Percentiles rank a stretch among this genome's conserved stretches.
These are phyloP conservation scores for Heteromurus nitidus DNA, from an alignment of 2,888 invertebrate species.

Conservation along the genomic window DNA sequence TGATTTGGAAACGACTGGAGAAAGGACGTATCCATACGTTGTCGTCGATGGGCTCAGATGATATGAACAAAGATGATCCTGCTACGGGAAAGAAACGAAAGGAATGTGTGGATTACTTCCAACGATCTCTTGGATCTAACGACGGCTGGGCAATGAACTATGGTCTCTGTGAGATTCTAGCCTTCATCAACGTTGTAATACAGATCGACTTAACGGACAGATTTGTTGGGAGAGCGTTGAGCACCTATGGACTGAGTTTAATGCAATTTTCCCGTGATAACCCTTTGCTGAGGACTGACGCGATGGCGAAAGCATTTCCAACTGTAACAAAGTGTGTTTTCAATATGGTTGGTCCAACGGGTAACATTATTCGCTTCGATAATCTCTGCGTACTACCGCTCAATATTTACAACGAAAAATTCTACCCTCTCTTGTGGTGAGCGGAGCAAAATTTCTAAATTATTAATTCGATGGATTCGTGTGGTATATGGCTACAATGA, in stretches of 20 bases:
- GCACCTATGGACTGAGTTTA: conserved; percentile 73
- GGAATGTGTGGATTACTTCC: conserved; percentile 56
- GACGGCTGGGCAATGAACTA: conserved; percentile 61
- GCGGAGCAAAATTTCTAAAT: not conserved
- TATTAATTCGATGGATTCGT: not conserved
- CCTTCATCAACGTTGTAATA: conserved; percentile 74
- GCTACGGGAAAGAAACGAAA: conserved; percentile 24
- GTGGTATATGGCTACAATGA: not conserved
- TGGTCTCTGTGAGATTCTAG: conserved; percentile 70
- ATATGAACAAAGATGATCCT: conserved; percentile 32
- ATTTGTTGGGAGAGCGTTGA: conserved; percentile 73
- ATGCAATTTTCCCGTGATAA: conserved; percentile 70
- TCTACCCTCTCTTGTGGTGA: conserved; percentile 68
- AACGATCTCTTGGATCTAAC: conserved; percentile 25
- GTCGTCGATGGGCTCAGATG: conserved; percentile 74
- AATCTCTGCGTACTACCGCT: conserved; percentile 70
- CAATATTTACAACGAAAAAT: conserved; percentile 74
- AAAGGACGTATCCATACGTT: conserved; percentile 80
- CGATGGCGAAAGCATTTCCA: conserved; percentile 73
- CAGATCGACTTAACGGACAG: conserved; percentile 74
- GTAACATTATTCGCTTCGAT: conserved; percentile 60
- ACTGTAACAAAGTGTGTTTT: conserved; percentile 73
- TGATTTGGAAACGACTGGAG: conserved; percentile 85
- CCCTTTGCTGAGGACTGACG: conserved; percentile 73
- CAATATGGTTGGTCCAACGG: conserved; percentile 67